Evolutionary conservation across 2,113 vertebrate species (phyloP), one percentile per base, ranked within the genome.

Genomic region (Cinclus mexicanus): DNA sequence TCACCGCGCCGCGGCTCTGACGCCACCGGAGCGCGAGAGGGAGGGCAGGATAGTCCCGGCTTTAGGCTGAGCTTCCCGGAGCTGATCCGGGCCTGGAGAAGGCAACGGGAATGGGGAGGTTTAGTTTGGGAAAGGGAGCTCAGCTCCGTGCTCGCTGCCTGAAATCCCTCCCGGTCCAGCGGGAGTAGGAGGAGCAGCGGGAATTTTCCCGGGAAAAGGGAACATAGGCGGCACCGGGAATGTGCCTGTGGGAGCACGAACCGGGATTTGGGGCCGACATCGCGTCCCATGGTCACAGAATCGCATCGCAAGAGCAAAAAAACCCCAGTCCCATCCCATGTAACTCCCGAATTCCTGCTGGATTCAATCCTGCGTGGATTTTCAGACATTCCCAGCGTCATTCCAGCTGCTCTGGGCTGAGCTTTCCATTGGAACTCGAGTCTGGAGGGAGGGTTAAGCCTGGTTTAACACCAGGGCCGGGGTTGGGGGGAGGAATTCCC

Each of bases 381-480:
- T 50, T 1, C 33, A 37, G 63, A 8, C 15, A 52, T 52, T 55
- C 11, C 37, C 60, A 64, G 24, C 8, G 64, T 41, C 64, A 7
- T 22, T 3, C 52, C 42, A 10, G 41, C 61, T 17, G 64, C n/a
- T 39, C 57, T 5, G 74, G 35, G 57, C 57, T 26, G 46, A 61
- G 35, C 17, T 61, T 39, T 24, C 8, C 6, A 0, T 0, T 8
- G 8, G 26, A 33, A 4, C 1, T 33, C 16, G n/a, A 26, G n/a
- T 14, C 23, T 41, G 42, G 11, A 69, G 35, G 44, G 79, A 1
- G 23, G 17, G 35, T 41, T 81, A 15, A 26, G 59, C 59, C 59
- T 12, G 59, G 37, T 14, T 44, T 23, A 65, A 44, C 60, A 23
- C 2, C 25, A 14, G 39, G 3, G 7, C 25, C 35, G 35, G 35